Conservation (phyloP, 2,113 vertebrate species). For the Nothoprocta perdicaria region DNA sequence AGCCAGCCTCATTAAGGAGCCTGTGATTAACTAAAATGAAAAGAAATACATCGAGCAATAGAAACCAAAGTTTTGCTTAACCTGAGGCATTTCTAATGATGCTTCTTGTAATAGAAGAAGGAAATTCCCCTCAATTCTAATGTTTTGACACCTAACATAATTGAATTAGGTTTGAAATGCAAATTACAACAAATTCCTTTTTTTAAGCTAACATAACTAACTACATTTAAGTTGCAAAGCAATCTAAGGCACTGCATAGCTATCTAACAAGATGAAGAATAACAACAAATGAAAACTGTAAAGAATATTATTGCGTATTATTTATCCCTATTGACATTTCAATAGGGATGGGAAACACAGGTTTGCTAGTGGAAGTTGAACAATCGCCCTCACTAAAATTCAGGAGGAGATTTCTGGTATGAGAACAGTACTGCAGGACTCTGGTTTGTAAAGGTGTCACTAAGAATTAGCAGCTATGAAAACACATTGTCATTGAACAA, state of each 20-base stretch:
- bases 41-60: not conserved
- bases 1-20: not conserved
- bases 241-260: slow-evolving; percentile 38
- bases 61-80: not conserved
- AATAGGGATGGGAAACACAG: slow-evolving; percentile 47
- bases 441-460: not conserved
- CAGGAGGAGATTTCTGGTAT: too few relatives aligned
- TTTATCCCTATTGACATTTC: slow-evolving; percentile 65
- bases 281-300: slow-evolving; percentile 29
- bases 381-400: too few relatives aligned
- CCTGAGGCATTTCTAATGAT: not conserved
- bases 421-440: not conserved
- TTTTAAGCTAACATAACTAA: slow-evolving; percentile 8
- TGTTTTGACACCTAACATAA: slow-evolving; percentile 9
- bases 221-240: not conserved
- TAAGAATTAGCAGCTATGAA: not conserved
- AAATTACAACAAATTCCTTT: not conserved
- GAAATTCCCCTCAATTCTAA: slow-evolving; percentile 6
- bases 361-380: slow-evolving; percentile 20
- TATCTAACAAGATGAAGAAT: slow-evolving; percentile 30
- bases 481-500: not conserved
- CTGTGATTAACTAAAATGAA: not conserved
- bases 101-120: not conserved
- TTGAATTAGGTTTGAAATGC: slow-evolving; percentile 44
- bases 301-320: slow-evolving; percentile 35